Conservation (phyloP, 2,113 vertebrate genomes). For the Tricholaema leucomelas region DNA sequence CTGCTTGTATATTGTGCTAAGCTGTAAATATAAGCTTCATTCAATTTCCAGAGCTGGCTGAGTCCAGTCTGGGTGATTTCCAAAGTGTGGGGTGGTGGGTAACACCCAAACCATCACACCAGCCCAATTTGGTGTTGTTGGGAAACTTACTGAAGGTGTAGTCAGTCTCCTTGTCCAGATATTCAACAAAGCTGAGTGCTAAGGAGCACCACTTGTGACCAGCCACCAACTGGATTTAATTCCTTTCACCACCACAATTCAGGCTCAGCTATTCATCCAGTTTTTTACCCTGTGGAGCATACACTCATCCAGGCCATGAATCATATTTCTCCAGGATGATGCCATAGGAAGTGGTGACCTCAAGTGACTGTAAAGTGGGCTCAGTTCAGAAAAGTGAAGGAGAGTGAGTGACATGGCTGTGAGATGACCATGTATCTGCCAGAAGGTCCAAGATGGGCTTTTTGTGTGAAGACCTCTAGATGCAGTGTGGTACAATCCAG, state of each 20-base stretch:
- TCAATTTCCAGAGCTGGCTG: too few species aligned
- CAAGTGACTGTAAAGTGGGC: fast-evolving
- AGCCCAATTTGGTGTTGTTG: too few species aligned
- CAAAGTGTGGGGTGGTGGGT: too few species aligned
- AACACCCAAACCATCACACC: too few species aligned
- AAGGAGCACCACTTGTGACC: background rate
- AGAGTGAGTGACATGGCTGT: background rate
- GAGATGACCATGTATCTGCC: background rate
- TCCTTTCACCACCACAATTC: background rate
- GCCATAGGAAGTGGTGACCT: background rate
- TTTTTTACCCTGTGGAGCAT: background rate
- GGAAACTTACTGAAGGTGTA: fast-evolving
- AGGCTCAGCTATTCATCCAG: background rate
- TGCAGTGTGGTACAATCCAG: fast-evolving
- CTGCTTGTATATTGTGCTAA: too few species aligned
- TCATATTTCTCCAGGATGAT: background rate
- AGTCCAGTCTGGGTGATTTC: too few species aligned
- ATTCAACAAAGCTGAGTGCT: background rate
- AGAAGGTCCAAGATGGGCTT: background rate
- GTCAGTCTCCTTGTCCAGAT: too few species aligned
- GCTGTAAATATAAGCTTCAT: too few species aligned
- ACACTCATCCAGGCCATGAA: background rate
- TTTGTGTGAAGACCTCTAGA: background rate
- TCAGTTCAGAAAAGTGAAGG: background rate
- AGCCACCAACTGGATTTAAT: background rate